A percentile compares a stretch with the other conserved stretches of the same genome.
phyloP scores from a whole-genome alignment of 2,888 invertebrate genomes.

The Nomada ruficornis region DNA sequence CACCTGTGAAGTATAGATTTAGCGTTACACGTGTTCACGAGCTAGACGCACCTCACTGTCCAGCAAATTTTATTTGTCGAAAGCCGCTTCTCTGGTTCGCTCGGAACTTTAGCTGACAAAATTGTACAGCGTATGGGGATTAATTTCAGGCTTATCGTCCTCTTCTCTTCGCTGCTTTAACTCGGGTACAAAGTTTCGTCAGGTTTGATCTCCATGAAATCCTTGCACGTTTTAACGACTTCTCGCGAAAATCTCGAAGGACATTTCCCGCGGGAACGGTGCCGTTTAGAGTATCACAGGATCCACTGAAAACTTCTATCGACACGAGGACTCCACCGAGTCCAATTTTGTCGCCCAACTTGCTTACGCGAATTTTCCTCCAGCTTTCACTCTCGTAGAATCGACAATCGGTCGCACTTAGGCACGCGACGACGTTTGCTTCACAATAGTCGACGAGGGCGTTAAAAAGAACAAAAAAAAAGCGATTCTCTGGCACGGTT shows the following conservation, averaged over 20 bases:
- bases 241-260: conserved; percentile 18
- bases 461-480: conserved; percentile 42
- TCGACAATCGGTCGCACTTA: neutral
- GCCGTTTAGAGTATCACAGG: neutral
- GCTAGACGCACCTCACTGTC: neutral
- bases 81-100: neutral
- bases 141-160: neutral
- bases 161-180: conserved; percentile 1
- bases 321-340: neutral
- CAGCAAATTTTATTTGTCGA: neutral
- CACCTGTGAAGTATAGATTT: neutral
- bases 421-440: conserved; percentile 36
- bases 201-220: neutral
- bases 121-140: neutral
- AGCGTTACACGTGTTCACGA: neutral
- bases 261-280: conserved; percentile 10
- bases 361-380: neutral
- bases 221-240: conserved; percentile 22
- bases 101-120: neutral
- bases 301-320: neutral
- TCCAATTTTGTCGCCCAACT: conserved; percentile 2
- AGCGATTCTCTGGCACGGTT: conserved; percentile 47
- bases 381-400: neutral
- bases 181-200: conserved; percentile 27
- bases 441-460: conserved; percentile 48